phyloP scores from a whole-genome alignment of 1,140 invertebrate species.

The Tetramorium parvispinum region DNA sequence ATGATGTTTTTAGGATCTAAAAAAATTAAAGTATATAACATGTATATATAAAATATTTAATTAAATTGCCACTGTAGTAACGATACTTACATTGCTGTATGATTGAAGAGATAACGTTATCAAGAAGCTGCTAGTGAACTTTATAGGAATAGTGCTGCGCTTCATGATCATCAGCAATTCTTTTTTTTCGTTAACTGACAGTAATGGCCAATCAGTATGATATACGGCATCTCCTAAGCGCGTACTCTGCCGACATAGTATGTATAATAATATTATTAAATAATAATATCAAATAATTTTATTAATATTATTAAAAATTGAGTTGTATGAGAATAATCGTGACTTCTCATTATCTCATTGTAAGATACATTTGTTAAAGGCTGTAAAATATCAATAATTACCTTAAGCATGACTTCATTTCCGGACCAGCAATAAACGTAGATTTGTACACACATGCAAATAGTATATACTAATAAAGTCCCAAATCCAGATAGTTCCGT shows the following conservation, averaged over 20 bases:
- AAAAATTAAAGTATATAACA: not conserved
- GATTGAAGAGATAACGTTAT: slow-evolving; percentile 45
- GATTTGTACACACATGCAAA: slow-evolving; percentile 61
- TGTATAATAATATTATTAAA: not conserved
- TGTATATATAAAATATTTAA: too few species aligned
- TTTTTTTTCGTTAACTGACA: not conserved
- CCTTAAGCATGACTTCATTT: slow-evolving; percentile 66
- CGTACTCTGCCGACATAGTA: not conserved
- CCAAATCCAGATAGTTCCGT: slow-evolving; percentile 30
- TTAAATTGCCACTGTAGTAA: not conserved
- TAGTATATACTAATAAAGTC: slow-evolving; percentile 50
- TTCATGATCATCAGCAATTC: slow-evolving; percentile 47
- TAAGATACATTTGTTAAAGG: not conserved
- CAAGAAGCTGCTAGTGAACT: slow-evolving; percentile 46
- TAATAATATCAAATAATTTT: not conserved
- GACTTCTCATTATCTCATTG: too few species aligned
- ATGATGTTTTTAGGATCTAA: slow-evolving; percentile 59
- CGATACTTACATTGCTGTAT: slow-evolving; percentile 7
- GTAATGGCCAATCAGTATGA: slow-evolving; percentile 7
- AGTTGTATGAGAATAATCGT: too few species aligned
- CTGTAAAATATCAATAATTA: not conserved
- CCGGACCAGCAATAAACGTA: slow-evolving; percentile 72
- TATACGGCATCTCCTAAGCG: slow-evolving; percentile 1
- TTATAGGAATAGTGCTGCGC: slow-evolving; percentile 45
- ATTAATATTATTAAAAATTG: too few species aligned